Percentiles rank a stretch among this genome's conserved stretches.
Evolutionary conservation across 2,888 invertebrate genomes (phyloP).

Genomic region (Eristalis tenax): DNA sequence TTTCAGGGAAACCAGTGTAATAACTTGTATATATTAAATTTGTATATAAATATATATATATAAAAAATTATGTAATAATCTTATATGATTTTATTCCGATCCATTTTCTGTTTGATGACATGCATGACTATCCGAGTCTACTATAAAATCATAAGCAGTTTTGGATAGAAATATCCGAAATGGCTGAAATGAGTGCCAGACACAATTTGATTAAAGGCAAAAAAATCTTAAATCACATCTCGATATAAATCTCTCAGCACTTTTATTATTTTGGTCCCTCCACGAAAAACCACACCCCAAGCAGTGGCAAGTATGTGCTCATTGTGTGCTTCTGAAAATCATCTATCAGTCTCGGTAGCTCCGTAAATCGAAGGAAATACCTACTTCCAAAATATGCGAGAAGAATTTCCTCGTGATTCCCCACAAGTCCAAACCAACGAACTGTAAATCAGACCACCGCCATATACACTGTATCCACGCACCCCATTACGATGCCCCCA

Average conservation of each 20-base stretch:
- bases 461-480: not conserved
- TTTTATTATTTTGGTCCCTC: not conserved
- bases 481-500: not conserved
- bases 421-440: not conserved
- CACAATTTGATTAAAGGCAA: not conserved
- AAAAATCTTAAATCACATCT: not conserved
- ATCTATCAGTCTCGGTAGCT: not conserved
- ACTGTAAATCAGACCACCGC: not conserved
- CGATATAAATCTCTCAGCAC: not conserved
- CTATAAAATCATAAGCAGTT: too few species aligned
- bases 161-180: too few species aligned
- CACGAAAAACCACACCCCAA: too few species aligned
- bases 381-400: not conserved
- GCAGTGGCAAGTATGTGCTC: not conserved
- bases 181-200: too few species aligned
- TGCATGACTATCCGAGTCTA: too few species aligned
- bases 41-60: too few species aligned
- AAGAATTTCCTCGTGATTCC: not conserved
- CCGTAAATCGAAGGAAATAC: not conserved
- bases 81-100: too few species aligned
- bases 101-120: too few species aligned
- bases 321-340: not conserved
- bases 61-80: too few species aligned
- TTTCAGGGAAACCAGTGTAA: too few species aligned
- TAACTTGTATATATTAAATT: too few species aligned